phyloP scores from a whole-genome alignment of 2,797 vertebrate species.

The Basileuterus tristriatus region DNA sequence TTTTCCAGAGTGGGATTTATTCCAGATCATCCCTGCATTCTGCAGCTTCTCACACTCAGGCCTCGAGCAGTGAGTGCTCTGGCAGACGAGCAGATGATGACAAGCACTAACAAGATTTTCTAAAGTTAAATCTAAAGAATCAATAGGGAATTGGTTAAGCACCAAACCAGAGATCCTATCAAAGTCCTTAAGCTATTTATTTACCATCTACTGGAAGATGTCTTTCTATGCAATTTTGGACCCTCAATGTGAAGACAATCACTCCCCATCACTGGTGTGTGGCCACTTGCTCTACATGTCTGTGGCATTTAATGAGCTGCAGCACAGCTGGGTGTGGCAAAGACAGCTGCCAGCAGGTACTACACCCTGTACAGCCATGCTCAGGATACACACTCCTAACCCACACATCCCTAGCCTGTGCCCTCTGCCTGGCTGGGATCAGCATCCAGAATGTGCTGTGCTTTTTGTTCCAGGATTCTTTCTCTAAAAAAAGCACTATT shows the following conservation, averaged over 20 bases:
- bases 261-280: background rate
- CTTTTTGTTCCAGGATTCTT: background rate
- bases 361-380: background rate
- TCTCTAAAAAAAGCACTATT: background rate
- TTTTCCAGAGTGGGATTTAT: background rate
- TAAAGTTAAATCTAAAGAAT: constrained; percentile 13
- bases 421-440: rapidly evolving
- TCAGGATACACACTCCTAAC: rapidly evolving
- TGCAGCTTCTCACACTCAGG: background rate
- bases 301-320: rapidly evolving
- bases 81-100: background rate
- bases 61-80: background rate
- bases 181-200: constrained; percentile 34
- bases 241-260: background rate
- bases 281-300: background rate
- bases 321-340: rapidly evolving
- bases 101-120: constrained; percentile 19
- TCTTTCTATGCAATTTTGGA: background rate
- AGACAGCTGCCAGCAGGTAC: background rate
- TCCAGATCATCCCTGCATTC: background rate
- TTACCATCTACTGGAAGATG: background rate
- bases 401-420: rapidly evolving
- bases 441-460: rapidly evolving
- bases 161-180: background rate
- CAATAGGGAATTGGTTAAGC: background rate